These are phyloP conservation scores for Heliconius hermathena DNA, from an alignment of 1,140 invertebrate genomes.

Conservation along the genomic window DNA sequence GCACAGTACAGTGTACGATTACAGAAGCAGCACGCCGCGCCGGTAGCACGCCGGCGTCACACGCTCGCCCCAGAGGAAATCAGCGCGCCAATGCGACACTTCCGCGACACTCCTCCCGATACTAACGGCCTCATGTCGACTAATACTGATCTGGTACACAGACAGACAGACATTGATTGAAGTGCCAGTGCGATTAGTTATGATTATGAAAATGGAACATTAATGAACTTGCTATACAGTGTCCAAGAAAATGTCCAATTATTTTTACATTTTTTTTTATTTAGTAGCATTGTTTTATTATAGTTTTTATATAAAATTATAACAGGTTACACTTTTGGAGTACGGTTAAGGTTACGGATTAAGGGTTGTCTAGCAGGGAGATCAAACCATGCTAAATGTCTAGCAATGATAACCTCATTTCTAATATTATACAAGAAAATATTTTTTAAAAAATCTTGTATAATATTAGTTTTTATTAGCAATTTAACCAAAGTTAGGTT, in stretches of 20 bases:
- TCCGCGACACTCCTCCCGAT: constrained; percentile 20
- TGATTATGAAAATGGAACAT: background rate
- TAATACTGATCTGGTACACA: constrained; percentile 1
- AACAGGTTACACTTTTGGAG: too few relatives aligned
- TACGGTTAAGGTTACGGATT: too few relatives aligned
- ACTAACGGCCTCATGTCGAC: constrained; percentile 14
- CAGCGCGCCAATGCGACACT: constrained; percentile 33
- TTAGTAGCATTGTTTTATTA: too few relatives aligned
- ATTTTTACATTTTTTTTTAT: background rate
- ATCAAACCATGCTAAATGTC: too few relatives aligned
- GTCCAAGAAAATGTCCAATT: background rate
- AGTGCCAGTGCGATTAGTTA: background rate
- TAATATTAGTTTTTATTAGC: too few relatives aligned
- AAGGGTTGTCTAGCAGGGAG: too few relatives aligned
- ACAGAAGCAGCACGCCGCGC: background rate
- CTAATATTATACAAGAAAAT: too few relatives aligned
- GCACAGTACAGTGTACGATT: background rate
- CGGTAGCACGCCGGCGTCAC: constrained; percentile 8
- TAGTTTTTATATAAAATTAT: too few relatives aligned
- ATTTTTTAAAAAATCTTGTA: too few relatives aligned
- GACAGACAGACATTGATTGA: background rate
- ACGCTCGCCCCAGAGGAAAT: constrained; percentile 37
- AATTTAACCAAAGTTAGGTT: too few relatives aligned
- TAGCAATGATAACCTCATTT: too few relatives aligned
- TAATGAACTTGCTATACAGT: background rate